Base-by-base conservation (phyloP, 2,113 vertebrate species). In the Orientallactaga bullata region DNA sequence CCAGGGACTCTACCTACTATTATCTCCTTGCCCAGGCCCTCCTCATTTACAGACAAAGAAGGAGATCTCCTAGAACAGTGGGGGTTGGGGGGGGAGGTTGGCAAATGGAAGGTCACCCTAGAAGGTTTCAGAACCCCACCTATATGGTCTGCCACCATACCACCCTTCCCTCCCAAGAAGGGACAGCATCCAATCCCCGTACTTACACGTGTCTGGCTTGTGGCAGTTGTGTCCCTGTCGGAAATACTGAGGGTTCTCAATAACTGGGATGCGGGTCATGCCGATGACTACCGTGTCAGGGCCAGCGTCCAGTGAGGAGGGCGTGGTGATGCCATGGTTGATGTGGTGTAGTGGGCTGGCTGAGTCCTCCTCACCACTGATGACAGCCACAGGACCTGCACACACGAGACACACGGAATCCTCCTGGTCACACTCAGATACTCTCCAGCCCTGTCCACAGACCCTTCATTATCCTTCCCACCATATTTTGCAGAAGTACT, bases 161-260 rank as follows among this genome's bases (percentile, higher is more conserved):
- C 47, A 0, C 74, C 88, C 94, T 88, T 73, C 69, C 68, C 35
- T 74, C 89, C 79, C 16, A 30, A 10, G 61, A 90, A 94, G 77
- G 91, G 93, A 60, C 1, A 73, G 74, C 20, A 3, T 2, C 32
- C 42, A 9, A 1, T 32, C 26, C 0, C 0, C n/a, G 97, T 97
- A 99, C 99, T 99, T 98, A 99, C 99, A 99, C 15, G 99, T 99
- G 97, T 99, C 98, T n/a, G 99, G 99, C 96, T 99, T 99, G 98
- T 99, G 99, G 97, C 99, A 99, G 98, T 99, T 99, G 98, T 99
- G 99, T 35, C 99, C 99, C 35, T 99, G 99, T 16, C 99, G 98
- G 97, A 99, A 99, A 97, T 99, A 99, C 96, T 99, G 99, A 0
- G 99, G 99, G 88, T 99, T 99, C 98, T 99, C 99, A 4, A 99